Evolutionary conservation across 1,140 invertebrate genomes (phyloP).

Genomic region (Diabrotica undecimpunctata): DNA sequence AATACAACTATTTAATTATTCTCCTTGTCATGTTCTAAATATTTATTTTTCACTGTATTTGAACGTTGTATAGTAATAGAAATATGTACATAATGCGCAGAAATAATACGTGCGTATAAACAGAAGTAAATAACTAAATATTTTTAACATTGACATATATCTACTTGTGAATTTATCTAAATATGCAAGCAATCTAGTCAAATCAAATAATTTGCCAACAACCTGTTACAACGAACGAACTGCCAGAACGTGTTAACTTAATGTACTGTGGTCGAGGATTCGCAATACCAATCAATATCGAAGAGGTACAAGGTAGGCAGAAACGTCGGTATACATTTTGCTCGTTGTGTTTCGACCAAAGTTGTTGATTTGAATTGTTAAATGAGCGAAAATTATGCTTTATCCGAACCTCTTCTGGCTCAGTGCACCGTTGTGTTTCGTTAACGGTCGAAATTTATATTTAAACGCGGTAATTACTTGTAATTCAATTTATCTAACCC

Average conservation of each 20-base stretch:
- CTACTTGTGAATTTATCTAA: too few relatives aligned
- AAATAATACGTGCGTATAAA: too few relatives aligned
- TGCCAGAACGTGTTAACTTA: not conserved
- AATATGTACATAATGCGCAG: too few relatives aligned
- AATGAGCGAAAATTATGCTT: constrained; percentile 2
- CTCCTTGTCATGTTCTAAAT: too few relatives aligned
- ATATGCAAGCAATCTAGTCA: too few relatives aligned
- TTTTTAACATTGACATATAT: too few relatives aligned
- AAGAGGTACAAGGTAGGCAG: not conserved
- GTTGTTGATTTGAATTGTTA: not conserved
- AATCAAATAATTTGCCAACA: not conserved
- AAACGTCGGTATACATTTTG: not conserved
- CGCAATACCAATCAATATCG: not conserved
- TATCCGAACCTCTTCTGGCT: not conserved
- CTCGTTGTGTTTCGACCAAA: not conserved
- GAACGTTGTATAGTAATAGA: too few relatives aligned
- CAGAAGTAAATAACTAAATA: too few relatives aligned
- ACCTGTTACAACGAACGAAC: not conserved
- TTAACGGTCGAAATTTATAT: not conserved
- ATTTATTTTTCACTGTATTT: too few relatives aligned
- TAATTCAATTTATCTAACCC: constrained; percentile 2
- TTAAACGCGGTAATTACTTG: not conserved
- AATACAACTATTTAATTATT: too few relatives aligned
- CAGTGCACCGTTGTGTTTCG: not conserved
- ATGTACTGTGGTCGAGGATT: not conserved